These are phyloP conservation scores for Xestobium rufovillosum DNA, from an alignment of 2,888 invertebrate species.

Conservation along the genomic window DNA sequence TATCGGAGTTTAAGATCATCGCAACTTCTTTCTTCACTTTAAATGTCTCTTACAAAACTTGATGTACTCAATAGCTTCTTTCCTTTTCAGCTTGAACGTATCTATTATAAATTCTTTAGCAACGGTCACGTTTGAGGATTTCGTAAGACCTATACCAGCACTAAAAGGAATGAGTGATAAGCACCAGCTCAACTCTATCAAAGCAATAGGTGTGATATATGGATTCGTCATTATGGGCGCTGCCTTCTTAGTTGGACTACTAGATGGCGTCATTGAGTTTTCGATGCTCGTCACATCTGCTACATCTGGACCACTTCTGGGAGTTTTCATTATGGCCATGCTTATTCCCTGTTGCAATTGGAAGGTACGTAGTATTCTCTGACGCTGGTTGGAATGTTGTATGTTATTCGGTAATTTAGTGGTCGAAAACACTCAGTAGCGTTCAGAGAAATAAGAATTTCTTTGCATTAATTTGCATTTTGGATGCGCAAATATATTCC, in stretches of 20 bases:
- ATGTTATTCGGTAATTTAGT: too few relatives aligned
- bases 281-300: conserved; percentile 77
- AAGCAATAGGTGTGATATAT: conserved; percentile 63
- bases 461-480: too few relatives aligned
- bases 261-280: conserved; percentile 78
- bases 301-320: conserved; percentile 75
- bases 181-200: conserved; percentile 61
- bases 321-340: conserved; percentile 77
- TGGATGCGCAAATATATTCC: too few relatives aligned
- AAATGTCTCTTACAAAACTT: too few relatives aligned
- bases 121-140: conserved; percentile 85
- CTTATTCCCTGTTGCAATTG: conserved; percentile 77
- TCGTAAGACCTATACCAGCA: conserved; percentile 64
- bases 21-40: too few relatives aligned
- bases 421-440: too few relatives aligned
- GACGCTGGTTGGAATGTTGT: too few relatives aligned
- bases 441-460: too few relatives aligned
- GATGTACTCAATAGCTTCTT: conserved; percentile 9
- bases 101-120: conserved; percentile 80
- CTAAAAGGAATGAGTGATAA: conserved; percentile 64
- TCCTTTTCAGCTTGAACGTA: conserved; percentile 61
- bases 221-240: conserved; percentile 69
- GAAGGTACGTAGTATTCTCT: conserved; percentile 59
- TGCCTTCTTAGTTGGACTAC: conserved; percentile 66
- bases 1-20: too few relatives aligned